phyloP scores from a whole-genome alignment of 1,140 invertebrate species.

The Scylla paramamosain region DNA sequence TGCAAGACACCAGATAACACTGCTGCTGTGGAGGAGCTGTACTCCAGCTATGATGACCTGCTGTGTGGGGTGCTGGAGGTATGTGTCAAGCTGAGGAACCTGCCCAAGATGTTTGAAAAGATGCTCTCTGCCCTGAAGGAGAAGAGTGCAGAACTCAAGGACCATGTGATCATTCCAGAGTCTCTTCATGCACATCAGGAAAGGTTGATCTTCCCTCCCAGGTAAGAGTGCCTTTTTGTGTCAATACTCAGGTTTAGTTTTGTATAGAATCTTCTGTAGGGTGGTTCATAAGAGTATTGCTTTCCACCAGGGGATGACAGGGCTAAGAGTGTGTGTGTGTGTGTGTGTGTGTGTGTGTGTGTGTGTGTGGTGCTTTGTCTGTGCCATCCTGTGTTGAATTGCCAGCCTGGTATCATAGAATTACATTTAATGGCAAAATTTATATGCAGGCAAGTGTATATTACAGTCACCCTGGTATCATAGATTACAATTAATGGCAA shows the following conservation, averaged over 20 bases:
- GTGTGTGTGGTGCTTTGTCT: no score
- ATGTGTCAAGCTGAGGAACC: conserved; percentile 44
- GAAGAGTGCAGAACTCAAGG: neutral
- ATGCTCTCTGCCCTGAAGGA: conserved; percentile 42
- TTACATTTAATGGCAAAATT: no score
- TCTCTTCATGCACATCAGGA: conserved; percentile 40
- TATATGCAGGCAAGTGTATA: no score
- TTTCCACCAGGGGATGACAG: no score
- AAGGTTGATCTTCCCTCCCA: conserved; percentile 49
- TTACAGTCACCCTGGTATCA: no score
- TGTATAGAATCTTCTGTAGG: neutral
- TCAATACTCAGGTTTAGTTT: neutral
- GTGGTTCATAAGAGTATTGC: no score
- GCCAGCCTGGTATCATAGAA: no score
- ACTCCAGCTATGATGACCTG: conserved; percentile 51
- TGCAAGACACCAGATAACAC: neutral
- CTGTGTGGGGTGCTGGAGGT: conserved; percentile 58
- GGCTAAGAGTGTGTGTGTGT: no score
- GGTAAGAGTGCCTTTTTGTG: conserved; percentile 28
- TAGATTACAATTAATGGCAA: no score
- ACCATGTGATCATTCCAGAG: conserved; percentile 34
- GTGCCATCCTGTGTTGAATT: no score
- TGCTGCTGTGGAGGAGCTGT: neutral
- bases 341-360: no score
- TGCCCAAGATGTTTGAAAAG: conserved; percentile 34